These are phyloP conservation scores for Erebia aethiops DNA, from an alignment of 2,888 invertebrate genomes.

Conservation along the genomic window DNA sequence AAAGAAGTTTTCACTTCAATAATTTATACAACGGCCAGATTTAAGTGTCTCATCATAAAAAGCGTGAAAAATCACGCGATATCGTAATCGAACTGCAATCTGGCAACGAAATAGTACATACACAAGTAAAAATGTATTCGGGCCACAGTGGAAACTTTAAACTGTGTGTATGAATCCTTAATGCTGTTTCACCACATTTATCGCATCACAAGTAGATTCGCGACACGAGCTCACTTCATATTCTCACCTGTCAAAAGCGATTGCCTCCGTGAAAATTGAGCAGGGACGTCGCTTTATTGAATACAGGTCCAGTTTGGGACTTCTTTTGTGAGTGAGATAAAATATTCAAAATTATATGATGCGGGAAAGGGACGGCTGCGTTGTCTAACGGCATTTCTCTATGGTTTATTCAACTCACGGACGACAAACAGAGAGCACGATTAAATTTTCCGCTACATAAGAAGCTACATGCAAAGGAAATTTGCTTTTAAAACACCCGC, in stretches of 20 bases:
- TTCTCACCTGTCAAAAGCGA: conserved; percentile 57
- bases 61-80: not conserved
- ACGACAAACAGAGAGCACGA: conserved; percentile 69
- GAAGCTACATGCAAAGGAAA: conserved; percentile 61
- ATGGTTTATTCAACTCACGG: conserved; percentile 75
- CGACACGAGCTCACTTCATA: conserved; percentile 46
- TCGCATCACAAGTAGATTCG: conserved; percentile 35
- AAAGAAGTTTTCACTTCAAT: no score
- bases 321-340: conserved; percentile 53
- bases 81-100: not conserved
- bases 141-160: conserved; percentile 4
- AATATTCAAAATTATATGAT: conserved; percentile 44
- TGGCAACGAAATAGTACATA: not conserved
- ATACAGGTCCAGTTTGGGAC: conserved; percentile 55
- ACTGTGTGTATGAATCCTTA: conserved; percentile 34
- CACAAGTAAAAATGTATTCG: conserved; percentile 10
- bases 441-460: conserved; percentile 78
- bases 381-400: conserved; percentile 48
- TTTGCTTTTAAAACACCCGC: conserved; percentile 50
- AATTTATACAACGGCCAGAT: no score
- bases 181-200: conserved; percentile 36
- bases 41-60: not conserved
- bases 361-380: conserved; percentile 50
- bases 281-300: conserved; percentile 55
- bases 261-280: conserved; percentile 58